Base-by-base conservation (phyloP, 2,888 invertebrate genomes). In the Drosophila ustulata region DNA sequence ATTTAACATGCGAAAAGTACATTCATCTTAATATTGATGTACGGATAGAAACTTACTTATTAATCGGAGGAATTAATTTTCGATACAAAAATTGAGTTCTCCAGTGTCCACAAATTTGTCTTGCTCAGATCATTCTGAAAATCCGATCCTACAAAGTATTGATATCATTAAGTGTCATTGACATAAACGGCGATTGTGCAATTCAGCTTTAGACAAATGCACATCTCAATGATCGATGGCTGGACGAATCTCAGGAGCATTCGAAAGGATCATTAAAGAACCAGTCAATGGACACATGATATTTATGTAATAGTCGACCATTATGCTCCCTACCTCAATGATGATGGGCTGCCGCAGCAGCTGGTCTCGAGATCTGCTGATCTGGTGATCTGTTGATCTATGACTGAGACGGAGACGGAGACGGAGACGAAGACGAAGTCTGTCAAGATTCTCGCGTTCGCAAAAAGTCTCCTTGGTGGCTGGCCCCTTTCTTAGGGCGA, bases 401-500 rank as follows among this genome's bases (percentile, higher is more conserved):
- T 43, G 56, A 32, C 55, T 32, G 43, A 41, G 53, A 53, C 41
- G 25, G 18, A n/a, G 25, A n/a, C 18, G 50, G 18, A n/a, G 25
- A n/a, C 18, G 50, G 41, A 18, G 34, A 18, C 18, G n/a, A 32
- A n/a, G 25, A n/a, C 18, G 50, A 45, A 18, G 34, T 34, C 47
- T 77, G 63, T 76, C 56, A 56, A 37, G 43, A 7, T 13, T 7
- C 13, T 41, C 13, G 39, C 39, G 5, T 4, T n/a, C 11, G n/a
- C 39, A 41, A 18, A 18, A 41, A 39, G 6, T 13, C 13, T 13
- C 7, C 13, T 5, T 13, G 18, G 25, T 39, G 56, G 69, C 51
- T 18, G 18, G 18, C 57, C 13, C 30, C 28, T 37, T 30, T 55
- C 59, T 56, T 59, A 49, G 41, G 66, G 45, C 74, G 57, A 52